Base-by-base conservation (phyloP, 2,797 vertebrate species). In the Alfaro cultratus region DNA sequence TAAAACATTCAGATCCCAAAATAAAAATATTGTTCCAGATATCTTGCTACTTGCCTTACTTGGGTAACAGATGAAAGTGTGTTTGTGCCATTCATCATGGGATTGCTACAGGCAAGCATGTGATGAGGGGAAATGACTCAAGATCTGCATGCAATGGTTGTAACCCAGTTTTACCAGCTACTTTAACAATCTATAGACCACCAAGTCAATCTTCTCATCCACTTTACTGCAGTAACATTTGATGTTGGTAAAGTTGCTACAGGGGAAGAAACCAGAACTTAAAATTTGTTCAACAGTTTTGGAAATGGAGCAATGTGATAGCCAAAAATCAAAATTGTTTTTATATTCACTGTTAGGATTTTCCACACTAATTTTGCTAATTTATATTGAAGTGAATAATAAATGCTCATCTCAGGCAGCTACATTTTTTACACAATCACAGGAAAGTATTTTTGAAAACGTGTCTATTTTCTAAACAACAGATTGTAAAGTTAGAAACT, bases 91-190 rank as follows among this genome's bases (percentile, higher is more conserved):
- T 73, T 79, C 0, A 15, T 80, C 72, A 81, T 75, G 43, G 74
- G 77, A 80, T 31, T 21, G 79, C 80, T 77, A 18, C 6, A 60
- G 55, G 74, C 51, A 77, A 77, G 43, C 43, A 8, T 80, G 41
- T 80, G 75, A 72, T n/a, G 26, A 49, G 43, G 76, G 57, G 51
- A 70, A 18, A 7, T 77, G 77, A 86, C 82, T 89, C 76, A 80
- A 78, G 51, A 9, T 75, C 64, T 68, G 82, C 79, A 78, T 83
- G 86, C 80, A 85, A 87, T 21, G 4, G 41, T 74, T 53, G 41
- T 74, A 39, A 76, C 72, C 43, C 46, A 41, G 7, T 77, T 75
- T 43, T 1, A 39, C 55, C 46, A 73, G 62, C 47, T 51, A 68
- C 10, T 21, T 64, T 78, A 23, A 55, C 31, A 62, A 64, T 64